Evolutionary conservation across 1,140 invertebrate species (phyloP), one percentile per base, ranked within the genome.

Genomic region (Atta cephalotes): DNA sequence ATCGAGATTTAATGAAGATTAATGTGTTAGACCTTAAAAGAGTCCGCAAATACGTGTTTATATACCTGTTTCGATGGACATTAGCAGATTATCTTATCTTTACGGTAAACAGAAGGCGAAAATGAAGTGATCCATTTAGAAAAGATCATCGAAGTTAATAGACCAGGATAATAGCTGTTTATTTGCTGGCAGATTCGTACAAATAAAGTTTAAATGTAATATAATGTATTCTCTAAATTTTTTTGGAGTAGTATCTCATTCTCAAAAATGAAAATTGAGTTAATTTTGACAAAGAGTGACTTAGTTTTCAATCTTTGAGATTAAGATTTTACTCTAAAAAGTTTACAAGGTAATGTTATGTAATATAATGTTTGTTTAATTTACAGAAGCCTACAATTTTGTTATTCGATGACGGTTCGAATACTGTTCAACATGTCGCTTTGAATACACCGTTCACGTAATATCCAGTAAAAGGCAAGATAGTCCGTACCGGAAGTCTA

Each of bases 391-490:
- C 35, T 35, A 4, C 25, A n/a, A 6, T 53, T 60, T 76, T 21
- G 7, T 14, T 39, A 9, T 28, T 70, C 6, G 51, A 68, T 60
- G 56, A 25, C 21, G 70, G 66, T 12, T 39, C 9, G 31, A 28
- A 7, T n/a, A 5, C 16, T 21, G 28, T 21, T n/a, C 65, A 53
- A 76, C 39, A 80, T 87, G 86, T 31, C 18, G 16, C 16, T 66
- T 58, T 28, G 6, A n/a, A 14, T 60, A 39, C 35, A 53, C 5
- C 65, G 16, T 39, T 51, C 31, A 2, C 9, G 31, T 39, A 35
- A 2, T 9, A 72, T 71, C 31, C 58, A 45, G 5, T 28, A 25
- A 9, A 49, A 63, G 39, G 56, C 12, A 21, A 88, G 63, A 53
- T 89, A n/a, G 71, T 58, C 9, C 18, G 7, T 12, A 9, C 5